These are phyloP conservation scores for Carassius gibelio DNA, from an alignment of 2,113 vertebrate genomes.

Conservation along the genomic window DNA sequence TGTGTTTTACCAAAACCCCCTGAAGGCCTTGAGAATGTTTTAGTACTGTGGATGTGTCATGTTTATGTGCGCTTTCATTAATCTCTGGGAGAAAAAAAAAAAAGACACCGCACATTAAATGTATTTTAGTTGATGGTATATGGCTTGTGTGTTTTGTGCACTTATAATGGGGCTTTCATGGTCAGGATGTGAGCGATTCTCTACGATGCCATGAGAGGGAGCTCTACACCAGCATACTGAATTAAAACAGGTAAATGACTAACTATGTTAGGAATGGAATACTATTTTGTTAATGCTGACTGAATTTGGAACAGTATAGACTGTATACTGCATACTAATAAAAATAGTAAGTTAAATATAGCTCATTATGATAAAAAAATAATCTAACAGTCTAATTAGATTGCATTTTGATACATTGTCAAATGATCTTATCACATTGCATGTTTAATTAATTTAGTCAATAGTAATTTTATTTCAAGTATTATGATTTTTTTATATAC, in stretches of 20 bases:
- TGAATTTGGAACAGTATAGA: not conserved
- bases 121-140: constrained; percentile 52
- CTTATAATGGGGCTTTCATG: not conserved
- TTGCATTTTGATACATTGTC: not conserved
- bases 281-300: not conserved
- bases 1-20: constrained; percentile 38
- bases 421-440: not conserved
- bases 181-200: not conserved
- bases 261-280: not conserved
- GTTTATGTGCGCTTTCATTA: constrained; percentile 27
- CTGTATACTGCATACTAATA: not conserved
- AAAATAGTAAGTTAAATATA: not conserved
- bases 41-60: constrained; percentile 31
- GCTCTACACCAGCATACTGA: not conserved
- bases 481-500: not conserved
- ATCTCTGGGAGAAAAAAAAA: not conserved
- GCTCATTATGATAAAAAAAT: not conserved
- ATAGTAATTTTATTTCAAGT: not conserved
- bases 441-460: not conserved
- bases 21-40: constrained; percentile 47
- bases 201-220: constrained; percentile 9
- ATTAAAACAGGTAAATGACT: not conserved
- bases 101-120: constrained; percentile 54
- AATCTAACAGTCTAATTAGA: not conserved
- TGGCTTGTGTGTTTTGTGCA: constrained; percentile 14